Percentiles rank a stretch among this genome's conserved stretches.
These are phyloP conservation scores for Tribolium castaneum DNA, from an alignment of 1,140 invertebrate genomes.

Conservation along the genomic window DNA sequence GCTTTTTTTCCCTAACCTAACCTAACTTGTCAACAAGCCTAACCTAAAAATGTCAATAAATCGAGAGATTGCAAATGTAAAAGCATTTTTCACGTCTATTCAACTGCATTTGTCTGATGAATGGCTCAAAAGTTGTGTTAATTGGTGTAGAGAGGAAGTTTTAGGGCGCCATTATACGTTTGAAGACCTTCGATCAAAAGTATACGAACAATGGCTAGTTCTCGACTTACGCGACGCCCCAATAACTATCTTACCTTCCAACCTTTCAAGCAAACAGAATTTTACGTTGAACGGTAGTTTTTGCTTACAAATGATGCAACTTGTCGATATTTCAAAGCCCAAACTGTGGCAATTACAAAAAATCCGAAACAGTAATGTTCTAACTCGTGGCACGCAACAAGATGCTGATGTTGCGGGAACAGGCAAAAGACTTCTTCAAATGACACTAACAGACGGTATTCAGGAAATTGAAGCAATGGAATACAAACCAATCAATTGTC, in stretches of 20 bases:
- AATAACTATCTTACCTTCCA: slow-evolving; percentile 67
- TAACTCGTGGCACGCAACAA: slow-evolving; percentile 65
- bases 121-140: slow-evolving; percentile 60
- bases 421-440: slow-evolving; percentile 75
- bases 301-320: slow-evolving; percentile 67
- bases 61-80: slow-evolving; percentile 45
- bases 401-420: slow-evolving; percentile 61
- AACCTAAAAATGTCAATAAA: slow-evolving; percentile 10
- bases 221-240: slow-evolving; percentile 72
- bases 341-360: slow-evolving; percentile 74
- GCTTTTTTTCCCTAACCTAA: too few relatives aligned
- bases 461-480: slow-evolving; percentile 79
- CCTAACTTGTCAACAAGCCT: not conserved
- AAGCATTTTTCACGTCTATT: slow-evolving; percentile 51
- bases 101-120: slow-evolving; percentile 53
- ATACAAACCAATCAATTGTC: slow-evolving; percentile 71
- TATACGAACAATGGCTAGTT: slow-evolving; percentile 70
- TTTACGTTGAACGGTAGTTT: slow-evolving; percentile 67
- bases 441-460: slow-evolving; percentile 81
- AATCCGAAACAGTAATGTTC: slow-evolving; percentile 69
- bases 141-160: slow-evolving; percentile 58
- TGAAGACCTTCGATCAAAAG: slow-evolving; percentile 52
- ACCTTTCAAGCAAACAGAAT: slow-evolving; percentile 64
- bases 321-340: slow-evolving; percentile 65
- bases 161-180: slow-evolving; percentile 47